A percentile compares a stretch with the other conserved stretches of the same genome.
Evolutionary conservation across 2,888 invertebrate genomes (phyloP).

Genomic region (Oscheius sp.): DNA sequence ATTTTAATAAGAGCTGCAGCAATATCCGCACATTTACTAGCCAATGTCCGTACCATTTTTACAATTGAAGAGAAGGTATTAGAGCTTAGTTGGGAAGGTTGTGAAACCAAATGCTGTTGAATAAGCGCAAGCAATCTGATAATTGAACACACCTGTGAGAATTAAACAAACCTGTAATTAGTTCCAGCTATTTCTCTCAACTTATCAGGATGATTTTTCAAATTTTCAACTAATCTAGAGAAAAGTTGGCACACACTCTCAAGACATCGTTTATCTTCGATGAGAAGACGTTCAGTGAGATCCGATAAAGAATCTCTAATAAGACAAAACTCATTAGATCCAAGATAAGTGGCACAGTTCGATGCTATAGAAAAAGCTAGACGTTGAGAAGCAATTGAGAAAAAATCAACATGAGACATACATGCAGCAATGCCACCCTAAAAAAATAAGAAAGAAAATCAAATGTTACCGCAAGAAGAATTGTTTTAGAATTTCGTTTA

Average conservation of each 20-base stretch:
- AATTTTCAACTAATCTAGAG: slow-evolving; percentile 93
- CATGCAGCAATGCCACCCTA: slow-evolving; percentile 94
- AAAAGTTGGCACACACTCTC: slow-evolving; percentile 96
- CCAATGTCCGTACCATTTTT: slow-evolving; percentile 94
- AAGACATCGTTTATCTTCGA: slow-evolving; percentile 92
- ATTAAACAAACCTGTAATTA: slow-evolving; percentile 39
- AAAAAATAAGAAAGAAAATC: slow-evolving; percentile 42
- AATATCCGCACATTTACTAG: slow-evolving; percentile 73
- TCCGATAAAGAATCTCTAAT: slow-evolving; percentile 58
- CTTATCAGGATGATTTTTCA: slow-evolving; percentile 87
- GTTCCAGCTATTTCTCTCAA: slow-evolving; percentile 86
- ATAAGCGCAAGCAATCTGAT: slow-evolving; percentile 51
- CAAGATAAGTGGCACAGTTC: slow-evolving; percentile 82
- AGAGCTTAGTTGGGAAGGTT: slow-evolving; percentile 92
- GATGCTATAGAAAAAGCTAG: slow-evolving; percentile 94
- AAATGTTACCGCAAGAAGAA: slow-evolving; percentile 83
- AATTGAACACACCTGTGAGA: background rate
- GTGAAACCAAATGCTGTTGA: slow-evolving; percentile 80
- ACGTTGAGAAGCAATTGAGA: slow-evolving; percentile 96
- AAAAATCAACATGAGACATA: slow-evolving; percentile 95
- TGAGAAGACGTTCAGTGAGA: slow-evolving; percentile 56
- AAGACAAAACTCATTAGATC: slow-evolving; percentile 82
- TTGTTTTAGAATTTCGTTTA: slow-evolving; percentile 92
- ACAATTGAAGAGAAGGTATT: slow-evolving; percentile 95
- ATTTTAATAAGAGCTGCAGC: slow-evolving; percentile 57